These are phyloP conservation scores for Stramonita haemastoma DNA, from an alignment of 2,888 invertebrate genomes.

Conservation along the genomic window DNA sequence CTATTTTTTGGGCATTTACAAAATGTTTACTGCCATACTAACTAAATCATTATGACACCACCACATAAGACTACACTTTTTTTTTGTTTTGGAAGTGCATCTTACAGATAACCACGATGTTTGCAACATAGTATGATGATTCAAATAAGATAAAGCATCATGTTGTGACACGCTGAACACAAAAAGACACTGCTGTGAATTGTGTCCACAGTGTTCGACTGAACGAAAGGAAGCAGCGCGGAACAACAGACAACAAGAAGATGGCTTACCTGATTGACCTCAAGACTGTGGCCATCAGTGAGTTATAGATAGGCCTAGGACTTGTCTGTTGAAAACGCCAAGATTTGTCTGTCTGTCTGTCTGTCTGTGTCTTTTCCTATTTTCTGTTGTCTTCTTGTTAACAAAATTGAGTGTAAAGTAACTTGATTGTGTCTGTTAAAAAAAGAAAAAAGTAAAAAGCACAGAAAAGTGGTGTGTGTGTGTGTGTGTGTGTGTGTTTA, in stretches of 20 bases:
- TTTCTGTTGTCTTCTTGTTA: neutral
- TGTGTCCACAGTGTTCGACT: slow-evolving; percentile 84
- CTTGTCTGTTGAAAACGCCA: neutral
- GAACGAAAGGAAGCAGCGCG: slow-evolving; percentile 85
- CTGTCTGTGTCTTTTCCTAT: no score
- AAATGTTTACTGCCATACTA: no score
- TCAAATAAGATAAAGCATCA: neutral
- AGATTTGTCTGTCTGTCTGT: neutral
- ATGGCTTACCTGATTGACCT: slow-evolving; percentile 95
- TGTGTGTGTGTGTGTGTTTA: neutral
- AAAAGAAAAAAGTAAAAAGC: neutral
- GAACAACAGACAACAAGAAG: slow-evolving; percentile 87
- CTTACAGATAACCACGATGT: no score
- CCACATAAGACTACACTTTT: no score
- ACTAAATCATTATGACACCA: no score
- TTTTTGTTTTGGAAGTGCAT: no score
- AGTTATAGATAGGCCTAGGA: slow-evolving; percentile 72
- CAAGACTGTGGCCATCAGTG: slow-evolving; percentile 93
- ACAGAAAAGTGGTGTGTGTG: neutral
- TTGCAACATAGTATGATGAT: no score
- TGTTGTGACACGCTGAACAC: neutral
- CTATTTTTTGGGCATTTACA: no score
- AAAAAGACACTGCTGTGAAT: neutral
- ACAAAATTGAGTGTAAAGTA: neutral
- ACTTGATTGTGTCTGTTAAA: neutral